phyloP scores from a whole-genome alignment of 1,140 invertebrate genomes.

The Mizuhopecten yessoensis region DNA sequence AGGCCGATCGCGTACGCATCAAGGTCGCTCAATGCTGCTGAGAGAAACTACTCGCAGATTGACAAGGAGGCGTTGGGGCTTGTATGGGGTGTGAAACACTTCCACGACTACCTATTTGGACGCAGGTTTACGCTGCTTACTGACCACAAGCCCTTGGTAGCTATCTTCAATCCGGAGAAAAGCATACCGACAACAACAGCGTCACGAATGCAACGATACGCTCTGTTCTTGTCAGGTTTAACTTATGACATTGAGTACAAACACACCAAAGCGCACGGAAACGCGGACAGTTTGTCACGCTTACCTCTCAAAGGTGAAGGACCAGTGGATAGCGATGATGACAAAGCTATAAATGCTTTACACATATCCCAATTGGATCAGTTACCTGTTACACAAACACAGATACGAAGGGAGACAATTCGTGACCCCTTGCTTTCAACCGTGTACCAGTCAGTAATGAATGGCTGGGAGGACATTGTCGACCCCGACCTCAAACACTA shows the following conservation, averaged over 20 bases:
- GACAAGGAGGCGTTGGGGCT: conserved; percentile 86
- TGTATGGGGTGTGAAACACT: conserved; percentile 85
- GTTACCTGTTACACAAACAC: no score
- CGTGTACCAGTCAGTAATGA: neutral
- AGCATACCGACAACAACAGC: conserved; percentile 74
- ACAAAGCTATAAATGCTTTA: no score
- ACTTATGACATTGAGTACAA: conserved; percentile 76
- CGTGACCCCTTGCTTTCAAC: neutral
- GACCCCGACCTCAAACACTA: conserved; percentile 37
- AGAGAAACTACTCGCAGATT: conserved; percentile 84
- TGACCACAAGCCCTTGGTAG: conserved; percentile 81
- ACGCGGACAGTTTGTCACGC: conserved; percentile 65
- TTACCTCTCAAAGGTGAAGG: conserved; percentile 38
- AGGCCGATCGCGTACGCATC: conserved; percentile 84
- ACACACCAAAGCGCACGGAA: conserved; percentile 59
- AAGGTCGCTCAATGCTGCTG: conserved; percentile 79
- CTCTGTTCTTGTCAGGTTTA: conserved; percentile 77
- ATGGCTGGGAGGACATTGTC: neutral
- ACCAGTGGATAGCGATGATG: neutral
- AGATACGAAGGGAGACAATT: neutral
- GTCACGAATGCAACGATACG: conserved; percentile 81
- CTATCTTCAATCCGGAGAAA: conserved; percentile 80
- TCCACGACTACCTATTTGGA: conserved; percentile 85
- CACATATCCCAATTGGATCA: no score
- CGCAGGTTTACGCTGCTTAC: conserved; percentile 75